Percentiles rank a stretch among this genome's conserved stretches.
Conservation (phyloP, 2,797 vertebrate species). For the Cryptoblepharus egeriae region DNA sequence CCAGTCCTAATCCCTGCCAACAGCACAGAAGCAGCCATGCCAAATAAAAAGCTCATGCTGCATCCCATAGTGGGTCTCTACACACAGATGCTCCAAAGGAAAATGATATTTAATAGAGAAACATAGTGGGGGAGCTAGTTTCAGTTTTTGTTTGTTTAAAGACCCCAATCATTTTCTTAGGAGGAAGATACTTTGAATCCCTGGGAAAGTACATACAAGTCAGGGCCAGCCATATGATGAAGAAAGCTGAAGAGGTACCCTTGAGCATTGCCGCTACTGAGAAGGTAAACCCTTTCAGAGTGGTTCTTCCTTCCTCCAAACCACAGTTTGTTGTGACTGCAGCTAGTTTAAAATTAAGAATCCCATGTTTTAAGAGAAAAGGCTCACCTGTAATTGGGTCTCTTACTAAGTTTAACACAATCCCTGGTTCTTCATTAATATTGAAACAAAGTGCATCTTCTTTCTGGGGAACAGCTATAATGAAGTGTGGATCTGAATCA, state of each 20-base stretch:
- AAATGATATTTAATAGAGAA: neutral
- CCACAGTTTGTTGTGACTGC: neutral
- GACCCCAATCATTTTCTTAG: no score
- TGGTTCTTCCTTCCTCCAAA: neutral
- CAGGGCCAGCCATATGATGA: no score
- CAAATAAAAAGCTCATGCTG: no score
- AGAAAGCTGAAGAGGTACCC: no score
- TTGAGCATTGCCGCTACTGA: no score
- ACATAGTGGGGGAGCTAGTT: neutral
- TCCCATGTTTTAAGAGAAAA: neutral
- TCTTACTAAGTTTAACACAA: slow-evolving; percentile 86
- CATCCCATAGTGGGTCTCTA: neutral
- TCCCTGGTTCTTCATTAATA: slow-evolving; percentile 88
- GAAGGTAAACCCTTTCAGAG: no score
- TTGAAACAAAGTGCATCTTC: slow-evolving; percentile 92
- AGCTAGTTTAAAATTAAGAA: neutral
- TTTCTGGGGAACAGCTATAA: slow-evolving; percentile 85
- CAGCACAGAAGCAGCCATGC: no score
- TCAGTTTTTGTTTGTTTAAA: neutral
- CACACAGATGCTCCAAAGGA: slow-evolving; percentile 28
- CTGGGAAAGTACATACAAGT: no score
- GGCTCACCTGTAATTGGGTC: slow-evolving; percentile 86
- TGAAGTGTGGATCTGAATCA: slow-evolving; percentile 96
- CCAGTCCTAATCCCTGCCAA: no score
- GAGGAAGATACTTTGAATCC: no score